Evolutionary conservation across 2,888 invertebrate species (phyloP).

Genomic region (Hedychridium roseum): DNA sequence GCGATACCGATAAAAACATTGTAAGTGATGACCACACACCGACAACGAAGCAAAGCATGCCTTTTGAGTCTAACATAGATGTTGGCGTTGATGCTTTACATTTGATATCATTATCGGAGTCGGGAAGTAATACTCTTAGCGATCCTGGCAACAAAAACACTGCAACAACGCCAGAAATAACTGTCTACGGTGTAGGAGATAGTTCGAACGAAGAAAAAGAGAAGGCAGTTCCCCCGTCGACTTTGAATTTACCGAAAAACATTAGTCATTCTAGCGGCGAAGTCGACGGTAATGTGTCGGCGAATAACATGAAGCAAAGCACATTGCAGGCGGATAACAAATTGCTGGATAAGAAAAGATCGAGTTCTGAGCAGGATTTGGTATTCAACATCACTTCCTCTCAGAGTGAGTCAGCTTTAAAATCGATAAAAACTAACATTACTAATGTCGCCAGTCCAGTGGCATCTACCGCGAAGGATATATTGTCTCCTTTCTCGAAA

Average conservation of each 20-base stretch:
- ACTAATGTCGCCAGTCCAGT: constrained; percentile 74
- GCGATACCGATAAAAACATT: constrained; percentile 13
- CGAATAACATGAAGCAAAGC: constrained; percentile 27
- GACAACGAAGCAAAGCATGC: background rate
- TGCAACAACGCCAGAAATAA: constrained; percentile 73
- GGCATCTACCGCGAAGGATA: constrained; percentile 72
- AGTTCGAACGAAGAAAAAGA: constrained; percentile 41
- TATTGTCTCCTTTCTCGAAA: constrained; percentile 80
- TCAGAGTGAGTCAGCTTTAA: constrained; percentile 82
- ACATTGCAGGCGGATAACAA: constrained; percentile 41
- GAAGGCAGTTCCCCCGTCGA: constrained; percentile 67
- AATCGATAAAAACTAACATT: constrained; percentile 68
- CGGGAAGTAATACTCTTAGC: constrained; percentile 31
- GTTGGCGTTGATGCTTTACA: constrained; percentile 27
- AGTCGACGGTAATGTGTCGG: constrained; percentile 64
- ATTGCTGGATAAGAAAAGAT: constrained; percentile 62
- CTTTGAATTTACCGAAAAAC: constrained; percentile 69
- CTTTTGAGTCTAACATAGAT: constrained; percentile 6
- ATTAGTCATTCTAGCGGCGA: constrained; percentile 77
- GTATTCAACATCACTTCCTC: constrained; percentile 77
- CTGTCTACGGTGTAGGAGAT: constrained; percentile 56
- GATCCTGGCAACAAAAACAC: constrained; percentile 57
- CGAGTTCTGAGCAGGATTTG: constrained; percentile 74
- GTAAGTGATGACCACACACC: constrained; percentile 2
- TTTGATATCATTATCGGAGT: constrained; percentile 29